Base-by-base conservation (phyloP, 2,888 invertebrate genomes). In the Ashinkailepas kermadecensis region DNA sequence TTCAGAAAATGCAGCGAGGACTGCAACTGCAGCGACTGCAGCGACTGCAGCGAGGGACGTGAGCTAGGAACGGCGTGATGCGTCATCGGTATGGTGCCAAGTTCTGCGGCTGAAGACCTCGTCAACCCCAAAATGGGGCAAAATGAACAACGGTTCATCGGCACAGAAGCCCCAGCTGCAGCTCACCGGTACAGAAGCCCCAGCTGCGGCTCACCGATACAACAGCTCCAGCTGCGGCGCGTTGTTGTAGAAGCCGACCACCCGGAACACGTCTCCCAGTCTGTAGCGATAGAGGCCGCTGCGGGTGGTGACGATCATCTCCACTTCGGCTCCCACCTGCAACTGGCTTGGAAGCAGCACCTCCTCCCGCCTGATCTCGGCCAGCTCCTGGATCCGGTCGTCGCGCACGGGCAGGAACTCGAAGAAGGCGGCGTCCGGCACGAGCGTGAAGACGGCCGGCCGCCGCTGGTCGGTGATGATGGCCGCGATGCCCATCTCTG, bases 251-350 rank as follows among this genome's bases (percentile, higher is more conserved):
- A 86, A 86, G 57, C 85, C 85, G 2, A 85, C 85, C 25, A 87
- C 85, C 81, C 85, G 86, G 80, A 87, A 85, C 10, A 87, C 86
- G 84, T 87, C 87, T 58, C 87, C 87, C 85, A 87, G 86, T 57
- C 87, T 84, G 84, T 87, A 87, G 74, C 87, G 84, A 81, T 86
- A 86, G 80, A 87, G 82, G 64, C 87, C 86, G 83, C 86, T 85
- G 3, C 85, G 84, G 82, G 86, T 87, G 62, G 87, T 86, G 70
- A 87, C 86, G 10, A 87, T 87, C 64, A 87, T 81, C 83, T 87
- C 87, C 1, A 13, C 11, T 0, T 64, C 64, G 64, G 8, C 12
- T 64, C 64, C 15, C 8, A 18, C 18, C 64, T 18, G 8, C 18
- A 64, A 13, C 11, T 21, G 15, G 21, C 21, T 21, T 7, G 8